Evolutionary conservation across 2,113 vertebrate species (phyloP), one percentile per base, ranked within the genome.

Genomic region (Garra rufa): DNA sequence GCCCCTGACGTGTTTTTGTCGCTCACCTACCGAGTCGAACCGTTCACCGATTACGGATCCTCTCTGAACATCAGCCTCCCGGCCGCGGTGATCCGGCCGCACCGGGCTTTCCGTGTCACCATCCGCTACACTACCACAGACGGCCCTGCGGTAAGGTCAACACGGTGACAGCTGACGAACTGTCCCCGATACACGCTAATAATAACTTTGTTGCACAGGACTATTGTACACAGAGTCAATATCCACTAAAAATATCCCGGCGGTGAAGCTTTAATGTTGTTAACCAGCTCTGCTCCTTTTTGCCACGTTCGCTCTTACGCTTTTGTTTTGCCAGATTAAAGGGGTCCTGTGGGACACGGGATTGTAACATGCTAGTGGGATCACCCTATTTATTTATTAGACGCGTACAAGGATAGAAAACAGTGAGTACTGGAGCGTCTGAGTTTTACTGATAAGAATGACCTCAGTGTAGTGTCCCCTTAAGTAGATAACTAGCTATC

Each of bases 11-110:
- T 89, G 30, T 85, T 92, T 5, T 34, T 89, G 24, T 92, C 93
- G 67, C 96, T 97, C 9, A 94, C 92, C 0, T 94, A 94, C 88
- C 92, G 96, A 21, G 89, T 98, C 15, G 97, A 97, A 82, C 96
- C 96, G 0, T 98, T 99, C 91, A 95, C 96, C 0, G 97, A 98
- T 87, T 99, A 97, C 9, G 97, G 97, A 59, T 96, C 97, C 0
- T 94, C 96, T 0, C 96, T 97, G 73, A 95, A 92, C 78, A 93
- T 98, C 91, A 93, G 93, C 41, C 93, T 98, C 88, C 97, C 97
- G 0, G 83, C 94, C 0, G 89, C 91, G 0, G 85, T 84, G 0
- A 89, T 94, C 50, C 93, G 90, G 71, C 93, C 92, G 0, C 95
- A 94, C 78, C 93, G 93, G 76, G 93, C 92, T 86, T 94, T 98